Evolutionary conservation across 2,888 invertebrate species (phyloP), one percentile per base, ranked within the genome.

Genomic region (Conomelus anceps): DNA sequence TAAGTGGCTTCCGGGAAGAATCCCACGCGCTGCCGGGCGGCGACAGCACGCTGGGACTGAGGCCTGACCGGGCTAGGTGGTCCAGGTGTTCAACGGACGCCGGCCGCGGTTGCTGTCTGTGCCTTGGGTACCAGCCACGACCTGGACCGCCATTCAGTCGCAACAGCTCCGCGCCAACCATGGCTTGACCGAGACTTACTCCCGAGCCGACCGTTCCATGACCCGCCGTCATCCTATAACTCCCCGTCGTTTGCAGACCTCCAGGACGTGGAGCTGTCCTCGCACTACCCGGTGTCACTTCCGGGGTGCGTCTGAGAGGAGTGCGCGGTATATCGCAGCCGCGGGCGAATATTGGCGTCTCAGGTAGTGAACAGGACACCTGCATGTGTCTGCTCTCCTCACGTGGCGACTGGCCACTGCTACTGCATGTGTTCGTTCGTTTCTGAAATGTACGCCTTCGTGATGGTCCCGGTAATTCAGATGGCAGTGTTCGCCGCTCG

Each of bases 11-110:
- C 92, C 97, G 95, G 13, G 87, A 26, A 92, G 95, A 92, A 91
- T 94, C 92, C 90, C 92, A 92, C 92, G 92, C 92, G 9, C 91
- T 92, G 29, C 91, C 91, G 20, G 91, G 90, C 23, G 91, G 88
- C 7, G 90, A 89, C n/a, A 89, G 90, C 13, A 91, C 91, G 23
- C 91, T 90, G 86, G 92, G 91, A 29, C 91, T 90, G 20, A 86
- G 88, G 20, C 89, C 93, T 84, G 90, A 20, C 29, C 91, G 93
- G 92, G 89, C 93, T 93, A 97, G 94, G 92, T 97, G 95, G 93
- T 97, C 97, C 92, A 97, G 94, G 93, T 97, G 97, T 93, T 97
- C 97, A 92, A 97, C 97, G 89, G 97, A 97, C 29, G 96, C 97
- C 11, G 97, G 97, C 91, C 97, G 95, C 7, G 90, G 89, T 13